Evolutionary conservation across 2,113 vertebrate species (phyloP), one percentile per base, ranked within the genome.

Genomic region (Uropsilus gracilis): DNA sequence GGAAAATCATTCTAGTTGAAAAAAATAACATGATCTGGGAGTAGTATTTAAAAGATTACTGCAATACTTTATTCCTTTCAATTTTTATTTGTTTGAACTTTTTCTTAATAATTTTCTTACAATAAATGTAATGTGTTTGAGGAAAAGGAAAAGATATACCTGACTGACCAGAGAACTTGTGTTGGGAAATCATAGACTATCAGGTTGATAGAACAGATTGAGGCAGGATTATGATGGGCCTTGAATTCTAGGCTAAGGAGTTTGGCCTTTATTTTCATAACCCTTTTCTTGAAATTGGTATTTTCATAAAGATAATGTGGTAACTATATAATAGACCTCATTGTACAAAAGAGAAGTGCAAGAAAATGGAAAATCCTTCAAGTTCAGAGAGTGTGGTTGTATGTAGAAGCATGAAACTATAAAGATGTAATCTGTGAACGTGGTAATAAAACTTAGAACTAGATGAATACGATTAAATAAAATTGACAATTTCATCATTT

Each of bases 51-150:
- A 92, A 86, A 87, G 46, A 46, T 72, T 86, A 57, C 37, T 83
- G 10, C 77, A 55, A 50, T 77, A 32, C 84, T 28, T 80, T 77
- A 81, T 28, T 89, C 16, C 89, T 92, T 89, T 91, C 59, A 55
- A n/a, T 87, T 91, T 81, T 90, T 73, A 1, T 82, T 22, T 73
- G 16, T 92, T 24, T 89, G 57, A 86, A 69, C 34, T 81, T 66
- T 90, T 94, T 89, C 66, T 77, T 94, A 71, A 71, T 73, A 46
- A 42, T 50, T 86, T 89, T 42, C 64, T 86, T 44, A 71, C n/a
- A 80, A 44, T 91, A 96, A 69, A 57, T 92, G 14, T 85, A 44
- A 42, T 92, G 1, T 87, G 83, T 94, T 92, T 88, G 12, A 93
- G 26, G 24, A 83, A 37, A 86, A 72, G 18, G 66, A 63, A 22